phyloP scores from a whole-genome alignment of 2,888 invertebrate genomes.

The Hirtodrosophila histrioides region DNA sequence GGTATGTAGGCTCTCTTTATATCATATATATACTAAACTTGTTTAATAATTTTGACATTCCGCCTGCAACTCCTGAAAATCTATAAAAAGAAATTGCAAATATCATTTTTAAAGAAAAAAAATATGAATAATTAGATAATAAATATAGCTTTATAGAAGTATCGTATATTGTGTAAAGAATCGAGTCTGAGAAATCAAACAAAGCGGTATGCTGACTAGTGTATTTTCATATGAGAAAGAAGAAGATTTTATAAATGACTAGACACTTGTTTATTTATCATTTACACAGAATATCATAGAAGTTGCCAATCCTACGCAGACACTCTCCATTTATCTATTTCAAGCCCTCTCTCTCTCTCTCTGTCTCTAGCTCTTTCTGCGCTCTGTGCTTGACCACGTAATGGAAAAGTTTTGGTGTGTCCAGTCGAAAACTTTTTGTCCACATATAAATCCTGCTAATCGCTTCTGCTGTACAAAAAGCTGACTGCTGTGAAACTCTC shows the following conservation, averaged over 20 bases:
- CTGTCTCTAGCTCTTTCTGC: conserved; percentile 1
- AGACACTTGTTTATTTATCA: conserved; percentile 74
- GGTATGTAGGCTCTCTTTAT: no score
- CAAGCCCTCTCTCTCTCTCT: conserved; percentile 7
- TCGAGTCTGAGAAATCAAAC: no score
- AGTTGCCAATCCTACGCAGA: conserved; percentile 47
- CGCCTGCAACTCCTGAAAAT: no score
- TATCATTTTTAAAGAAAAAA: no score
- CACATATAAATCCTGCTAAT: conserved; percentile 76
- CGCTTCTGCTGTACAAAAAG: conserved; percentile 62
- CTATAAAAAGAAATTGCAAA: no score
- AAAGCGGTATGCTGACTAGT: conserved; percentile 19
- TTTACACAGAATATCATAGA: conserved; percentile 49
- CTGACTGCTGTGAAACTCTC: conserved; percentile 62
- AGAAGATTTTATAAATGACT: conserved; percentile 49
- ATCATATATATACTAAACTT: no score
- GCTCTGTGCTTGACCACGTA: conserved; percentile 48
- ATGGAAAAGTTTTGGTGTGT: conserved; percentile 58
- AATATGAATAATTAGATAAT: no score
- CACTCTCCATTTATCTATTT: conserved; percentile 45
- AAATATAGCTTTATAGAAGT: no score
- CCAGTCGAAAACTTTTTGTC: conserved; percentile 48
- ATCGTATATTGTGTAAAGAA: no score
- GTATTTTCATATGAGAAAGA: conserved; percentile 26
- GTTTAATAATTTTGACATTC: no score